These are phyloP conservation scores for Orchesella cincta DNA, from an alignment of 1,140 invertebrate genomes.

Conservation along the genomic window DNA sequence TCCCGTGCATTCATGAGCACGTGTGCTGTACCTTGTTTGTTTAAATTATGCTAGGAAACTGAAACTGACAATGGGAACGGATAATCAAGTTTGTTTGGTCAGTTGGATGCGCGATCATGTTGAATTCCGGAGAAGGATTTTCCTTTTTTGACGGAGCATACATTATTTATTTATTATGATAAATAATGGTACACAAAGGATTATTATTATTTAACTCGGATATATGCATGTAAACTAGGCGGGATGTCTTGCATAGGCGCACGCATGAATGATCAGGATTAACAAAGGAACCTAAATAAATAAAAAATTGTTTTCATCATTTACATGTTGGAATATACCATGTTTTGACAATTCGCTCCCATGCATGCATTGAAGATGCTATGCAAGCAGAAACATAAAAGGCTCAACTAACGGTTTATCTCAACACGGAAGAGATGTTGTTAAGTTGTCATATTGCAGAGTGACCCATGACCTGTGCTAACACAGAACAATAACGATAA, in stretches of 20 bases:
- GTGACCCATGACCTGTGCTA: conserved; percentile 14
- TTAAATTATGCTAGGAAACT: not conserved
- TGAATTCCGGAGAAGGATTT: conserved; percentile 9
- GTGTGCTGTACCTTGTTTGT: not conserved
- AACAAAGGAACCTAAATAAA: not conserved
- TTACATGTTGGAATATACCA: no score
- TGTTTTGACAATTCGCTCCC: conserved; percentile 13
- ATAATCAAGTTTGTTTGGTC: conserved; percentile 26
- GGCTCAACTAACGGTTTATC: no score
- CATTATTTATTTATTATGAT: not conserved
- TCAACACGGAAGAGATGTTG: no score
- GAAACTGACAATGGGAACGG: not conserved
- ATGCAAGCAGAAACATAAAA: no score
- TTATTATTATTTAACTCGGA: not conserved
- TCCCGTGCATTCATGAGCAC: not conserved
- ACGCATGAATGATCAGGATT: conserved; percentile 1
- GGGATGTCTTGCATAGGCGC: not conserved
- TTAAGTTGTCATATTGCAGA: not conserved
- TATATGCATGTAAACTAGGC: not conserved
- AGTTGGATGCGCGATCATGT: conserved; percentile 5
- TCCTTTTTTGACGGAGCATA: not conserved
- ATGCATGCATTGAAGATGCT: no score
- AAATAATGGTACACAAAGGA: not conserved
- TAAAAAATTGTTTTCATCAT: no score
- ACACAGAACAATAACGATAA: not conserved